These are phyloP conservation scores for Punctoribates punctum DNA, from an alignment of 2,888 invertebrate genomes.

Conservation along the genomic window DNA sequence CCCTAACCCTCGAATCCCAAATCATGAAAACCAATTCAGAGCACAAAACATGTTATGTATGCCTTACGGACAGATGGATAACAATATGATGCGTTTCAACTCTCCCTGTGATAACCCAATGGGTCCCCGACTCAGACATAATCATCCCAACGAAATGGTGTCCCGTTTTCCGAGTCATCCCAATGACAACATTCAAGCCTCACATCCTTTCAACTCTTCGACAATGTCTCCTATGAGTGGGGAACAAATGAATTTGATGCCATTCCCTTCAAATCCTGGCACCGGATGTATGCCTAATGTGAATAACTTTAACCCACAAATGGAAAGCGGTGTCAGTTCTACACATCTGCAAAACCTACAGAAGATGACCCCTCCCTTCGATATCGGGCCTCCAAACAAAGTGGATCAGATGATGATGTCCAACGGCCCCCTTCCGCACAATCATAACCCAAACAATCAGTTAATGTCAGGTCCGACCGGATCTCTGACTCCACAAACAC, in stretches of 20 bases:
- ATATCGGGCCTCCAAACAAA: slow-evolving; percentile 45
- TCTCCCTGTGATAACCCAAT: slow-evolving; percentile 20
- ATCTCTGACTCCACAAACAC: slow-evolving; percentile 36
- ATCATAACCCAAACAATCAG: background rate
- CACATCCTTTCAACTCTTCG: slow-evolving; percentile 5
- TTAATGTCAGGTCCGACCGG: slow-evolving; percentile 9
- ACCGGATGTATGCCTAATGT: slow-evolving; percentile 2
- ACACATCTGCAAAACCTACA: slow-evolving; percentile 49
- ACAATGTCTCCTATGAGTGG: slow-evolving; percentile 20
- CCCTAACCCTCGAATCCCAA: slow-evolving; percentile 28
- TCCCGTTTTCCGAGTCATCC: background rate
- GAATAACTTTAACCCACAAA: slow-evolving; percentile 15
- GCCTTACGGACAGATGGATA: slow-evolving; percentile 36
- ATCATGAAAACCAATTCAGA: slow-evolving; percentile 22
- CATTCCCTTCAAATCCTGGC: slow-evolving; percentile 5
- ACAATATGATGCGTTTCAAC: slow-evolving; percentile 23
- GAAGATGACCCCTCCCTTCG: slow-evolving; percentile 49
- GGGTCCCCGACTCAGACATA: background rate
- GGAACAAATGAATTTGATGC: slow-evolving; percentile 32
- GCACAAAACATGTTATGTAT: slow-evolving; percentile 27
- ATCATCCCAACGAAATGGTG: background rate
- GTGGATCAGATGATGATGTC: slow-evolving; percentile 36
- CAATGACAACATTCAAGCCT: background rate
- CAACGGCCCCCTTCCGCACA: slow-evolving; percentile 24
- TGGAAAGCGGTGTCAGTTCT: slow-evolving; percentile 45